Conservation (phyloP, 2,113 vertebrate genomes). For the Paracanthobrama guichenoti region DNA sequence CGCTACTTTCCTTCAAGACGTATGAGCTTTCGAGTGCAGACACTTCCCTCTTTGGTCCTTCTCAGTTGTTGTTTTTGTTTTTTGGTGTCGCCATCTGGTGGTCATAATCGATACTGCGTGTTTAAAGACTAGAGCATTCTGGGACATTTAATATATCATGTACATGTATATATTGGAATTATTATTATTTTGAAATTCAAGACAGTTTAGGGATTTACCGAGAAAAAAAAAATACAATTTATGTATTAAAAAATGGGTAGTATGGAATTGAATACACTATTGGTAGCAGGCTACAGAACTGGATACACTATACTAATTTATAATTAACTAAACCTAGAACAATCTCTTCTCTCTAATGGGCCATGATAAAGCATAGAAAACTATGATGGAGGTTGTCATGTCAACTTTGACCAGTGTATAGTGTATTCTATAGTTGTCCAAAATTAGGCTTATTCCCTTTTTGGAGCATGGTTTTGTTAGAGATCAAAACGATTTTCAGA, state of each 20-base stretch:
- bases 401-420: not conserved
- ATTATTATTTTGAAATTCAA: not conserved
- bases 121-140: not conserved
- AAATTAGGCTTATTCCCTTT: not conserved
- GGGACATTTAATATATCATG: not conserved
- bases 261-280: not conserved
- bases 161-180: not conserved
- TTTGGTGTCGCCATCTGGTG: not conserved
- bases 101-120: not conserved
- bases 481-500: not conserved
- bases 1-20: not conserved
- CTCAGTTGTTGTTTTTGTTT: not conserved
- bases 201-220: not conserved
- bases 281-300: not conserved
- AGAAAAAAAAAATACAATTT: no score
- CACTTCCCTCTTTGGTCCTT: slow-evolving; percentile 22
- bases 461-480: not conserved
- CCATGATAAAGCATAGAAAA: not conserved
- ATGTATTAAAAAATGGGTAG: not conserved
- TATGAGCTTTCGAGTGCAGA: not conserved
- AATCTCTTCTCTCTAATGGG: not conserved
- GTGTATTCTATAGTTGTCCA: no score
- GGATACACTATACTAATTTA: not conserved
- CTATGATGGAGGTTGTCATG: not conserved
- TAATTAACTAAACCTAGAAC: not conserved